Conservation (phyloP, 2,797 vertebrate species). For the Propithecus deckenii region DNA sequence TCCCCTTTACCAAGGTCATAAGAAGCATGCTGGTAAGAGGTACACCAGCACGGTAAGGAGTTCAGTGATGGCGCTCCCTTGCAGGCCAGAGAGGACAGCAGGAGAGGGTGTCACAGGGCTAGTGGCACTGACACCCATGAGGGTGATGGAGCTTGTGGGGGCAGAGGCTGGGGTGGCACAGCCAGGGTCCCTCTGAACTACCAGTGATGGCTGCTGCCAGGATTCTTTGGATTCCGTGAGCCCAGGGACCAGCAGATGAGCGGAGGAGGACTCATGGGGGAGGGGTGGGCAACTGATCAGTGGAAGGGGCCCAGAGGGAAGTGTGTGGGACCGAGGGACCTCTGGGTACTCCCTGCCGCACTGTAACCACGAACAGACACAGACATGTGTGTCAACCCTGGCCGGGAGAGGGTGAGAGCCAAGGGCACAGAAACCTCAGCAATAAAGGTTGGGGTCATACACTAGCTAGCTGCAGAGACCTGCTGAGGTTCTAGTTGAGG, state of each 20-base stretch:
- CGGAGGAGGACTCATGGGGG: neutral
- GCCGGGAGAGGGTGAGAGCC: neutral
- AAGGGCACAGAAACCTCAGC: neutral
- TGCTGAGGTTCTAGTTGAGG: neutral
- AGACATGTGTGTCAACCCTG: neutral
- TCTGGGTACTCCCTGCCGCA: neutral
- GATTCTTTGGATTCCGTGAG: neutral
- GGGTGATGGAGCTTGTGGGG: neutral
- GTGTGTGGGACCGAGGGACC: too few relatives aligned
- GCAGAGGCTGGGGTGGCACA: neutral
- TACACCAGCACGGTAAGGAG: rapidly evolving
- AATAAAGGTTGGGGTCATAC: neutral
- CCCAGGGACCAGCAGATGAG: neutral
- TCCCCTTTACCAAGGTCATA: too few relatives aligned
- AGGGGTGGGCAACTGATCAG: neutral
- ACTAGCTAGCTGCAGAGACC: neutral
- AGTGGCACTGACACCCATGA: neutral
- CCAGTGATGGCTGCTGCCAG: neutral
- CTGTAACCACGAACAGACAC: neutral
- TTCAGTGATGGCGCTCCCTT: too few relatives aligned
- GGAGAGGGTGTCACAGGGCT: neutral
- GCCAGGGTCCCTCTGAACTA: neutral
- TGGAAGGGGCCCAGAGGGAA: neutral
- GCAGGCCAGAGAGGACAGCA: neutral
- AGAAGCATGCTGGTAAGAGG: neutral